These are phyloP conservation scores for Lutjanus erythropterus DNA, from an alignment of 2,113 vertebrate species.

Conservation along the genomic window DNA sequence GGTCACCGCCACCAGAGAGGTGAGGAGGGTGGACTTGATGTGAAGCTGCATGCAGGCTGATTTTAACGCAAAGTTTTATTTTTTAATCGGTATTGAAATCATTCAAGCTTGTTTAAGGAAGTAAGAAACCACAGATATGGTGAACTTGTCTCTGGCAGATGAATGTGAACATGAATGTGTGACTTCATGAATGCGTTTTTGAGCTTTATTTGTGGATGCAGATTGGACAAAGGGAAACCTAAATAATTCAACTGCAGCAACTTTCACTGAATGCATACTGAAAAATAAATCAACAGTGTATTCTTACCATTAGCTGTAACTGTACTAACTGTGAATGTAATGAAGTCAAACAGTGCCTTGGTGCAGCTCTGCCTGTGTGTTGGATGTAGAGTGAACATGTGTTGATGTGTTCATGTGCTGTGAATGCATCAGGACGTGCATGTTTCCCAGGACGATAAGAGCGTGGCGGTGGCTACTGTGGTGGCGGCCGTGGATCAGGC, in stretches of 20 bases:
- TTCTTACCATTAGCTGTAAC: background rate
- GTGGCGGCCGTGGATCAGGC: conserved; percentile 93
- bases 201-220: background rate
- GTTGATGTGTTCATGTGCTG: conserved; percentile 18
- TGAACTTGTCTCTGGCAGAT: background rate
- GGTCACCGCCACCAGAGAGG: conserved; percentile 81
- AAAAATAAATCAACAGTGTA: too few species aligned
- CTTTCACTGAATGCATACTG: background rate
- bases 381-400: background rate
- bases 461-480: conserved; percentile 89
- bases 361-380: background rate
- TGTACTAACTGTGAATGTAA: background rate
- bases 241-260: background rate
- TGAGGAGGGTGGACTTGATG: conserved; percentile 49
- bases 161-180: background rate
- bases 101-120: background rate
- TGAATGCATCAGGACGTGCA: conserved; percentile 75
- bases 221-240: background rate
- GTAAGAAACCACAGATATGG: background rate
- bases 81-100: background rate
- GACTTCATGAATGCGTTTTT: background rate
- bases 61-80: background rate
- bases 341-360: background rate
- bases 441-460: conserved; percentile 85
- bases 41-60: background rate